Evolutionary conservation across 2,113 vertebrate species (phyloP).

Genomic region (Neofelis nebulosa): DNA sequence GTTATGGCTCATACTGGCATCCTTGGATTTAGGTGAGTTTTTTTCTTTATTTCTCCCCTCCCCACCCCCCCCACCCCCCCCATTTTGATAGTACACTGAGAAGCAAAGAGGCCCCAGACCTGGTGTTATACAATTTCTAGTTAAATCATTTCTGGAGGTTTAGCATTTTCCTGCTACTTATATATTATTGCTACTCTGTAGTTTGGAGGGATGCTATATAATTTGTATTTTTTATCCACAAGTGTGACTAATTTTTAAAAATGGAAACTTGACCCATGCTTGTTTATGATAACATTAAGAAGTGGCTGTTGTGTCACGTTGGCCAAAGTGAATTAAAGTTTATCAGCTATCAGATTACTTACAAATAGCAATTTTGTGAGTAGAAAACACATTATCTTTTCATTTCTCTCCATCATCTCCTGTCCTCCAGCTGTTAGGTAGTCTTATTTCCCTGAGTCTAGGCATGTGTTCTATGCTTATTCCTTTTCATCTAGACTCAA

Average conservation of each 20-base stretch:
- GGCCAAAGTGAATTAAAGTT: conserved; percentile 19
- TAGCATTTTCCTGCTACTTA: neutral
- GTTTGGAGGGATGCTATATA: neutral
- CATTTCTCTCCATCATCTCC: neutral
- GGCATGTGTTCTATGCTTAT: neutral
- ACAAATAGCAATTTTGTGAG: neutral
- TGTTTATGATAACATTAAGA: conserved; percentile 13
- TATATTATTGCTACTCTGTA: neutral
- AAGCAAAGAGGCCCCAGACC: neutral
- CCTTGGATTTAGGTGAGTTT: conserved; percentile 93
- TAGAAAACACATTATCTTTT: conserved; percentile 8
- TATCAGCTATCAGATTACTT: conserved; percentile 18
- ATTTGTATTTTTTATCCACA: neutral
- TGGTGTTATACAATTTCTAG: neutral
- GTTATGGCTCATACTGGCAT: conserved; percentile 95
- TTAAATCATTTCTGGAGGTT: conserved; percentile 20
- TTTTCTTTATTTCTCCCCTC: neutral
- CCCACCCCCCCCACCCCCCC: too few relatives aligned
- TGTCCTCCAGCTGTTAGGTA: neutral
- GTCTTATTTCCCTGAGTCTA: neutral
- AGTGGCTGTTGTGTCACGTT: neutral
- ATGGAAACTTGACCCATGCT: neutral
- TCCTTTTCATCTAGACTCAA: neutral
- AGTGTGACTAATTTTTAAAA: neutral
- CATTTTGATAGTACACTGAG: neutral